These are phyloP conservation scores for Rapana venosa DNA, from an alignment of 2,888 invertebrate genomes.

Conservation along the genomic window DNA sequence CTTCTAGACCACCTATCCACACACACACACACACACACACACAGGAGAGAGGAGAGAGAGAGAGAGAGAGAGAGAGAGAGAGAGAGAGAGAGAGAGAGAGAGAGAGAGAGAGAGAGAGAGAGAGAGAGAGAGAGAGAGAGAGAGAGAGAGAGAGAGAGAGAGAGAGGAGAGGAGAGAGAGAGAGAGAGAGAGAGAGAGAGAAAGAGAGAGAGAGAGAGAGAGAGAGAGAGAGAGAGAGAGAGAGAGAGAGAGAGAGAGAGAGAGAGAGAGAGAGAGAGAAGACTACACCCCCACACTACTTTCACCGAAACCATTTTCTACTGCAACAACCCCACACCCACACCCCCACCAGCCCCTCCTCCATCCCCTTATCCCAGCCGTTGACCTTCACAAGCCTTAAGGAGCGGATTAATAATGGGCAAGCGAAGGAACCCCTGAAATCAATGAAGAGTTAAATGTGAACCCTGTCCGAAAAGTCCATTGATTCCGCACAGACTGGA, in stretches of 20 bases:
- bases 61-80: conserved; percentile 20
- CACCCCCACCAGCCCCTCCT: background rate
- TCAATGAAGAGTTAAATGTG: too few species aligned
- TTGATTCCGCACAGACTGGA: too few species aligned
- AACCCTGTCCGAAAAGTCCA: too few species aligned
- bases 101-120: conserved; percentile 8
- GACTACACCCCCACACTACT: background rate
- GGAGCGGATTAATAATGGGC: too few species aligned
- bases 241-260: conserved; percentile 15
- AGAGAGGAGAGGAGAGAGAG: background rate
- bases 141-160: conserved; percentile 17
- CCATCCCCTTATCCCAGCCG: background rate
- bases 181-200: background rate
- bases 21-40: too few species aligned
- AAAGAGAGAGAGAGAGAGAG: background rate
- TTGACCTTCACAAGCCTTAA: too few species aligned
- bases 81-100: conserved; percentile 11
- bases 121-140: background rate
- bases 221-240: background rate
- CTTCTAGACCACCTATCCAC: too few species aligned
- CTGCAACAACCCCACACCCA: background rate
- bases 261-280: conserved; percentile 7
- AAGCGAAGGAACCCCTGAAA: too few species aligned
- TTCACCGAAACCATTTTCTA: too few species aligned
- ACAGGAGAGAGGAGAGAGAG: background rate